Evolutionary conservation across 2,888 invertebrate species (phyloP).

Genomic region (Chironomus riparius): DNA sequence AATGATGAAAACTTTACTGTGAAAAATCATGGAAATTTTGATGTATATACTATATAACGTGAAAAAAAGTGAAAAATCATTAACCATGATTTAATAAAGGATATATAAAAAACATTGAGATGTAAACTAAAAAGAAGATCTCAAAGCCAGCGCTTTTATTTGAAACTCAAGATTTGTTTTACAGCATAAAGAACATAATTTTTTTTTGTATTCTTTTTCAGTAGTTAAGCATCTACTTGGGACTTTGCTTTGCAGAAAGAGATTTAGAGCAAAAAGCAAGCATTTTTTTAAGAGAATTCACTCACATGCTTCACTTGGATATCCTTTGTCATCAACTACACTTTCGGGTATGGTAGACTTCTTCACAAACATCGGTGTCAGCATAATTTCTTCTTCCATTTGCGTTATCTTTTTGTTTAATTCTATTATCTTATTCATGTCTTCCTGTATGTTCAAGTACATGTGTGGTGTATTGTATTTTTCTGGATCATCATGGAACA

Average conservation of each 20-base stretch:
- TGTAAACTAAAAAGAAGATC: background rate
- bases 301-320: slow-evolving; percentile 8
- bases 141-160: no score
- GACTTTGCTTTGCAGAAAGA: background rate
- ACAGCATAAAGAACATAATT: background rate
- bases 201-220: no score
- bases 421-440: slow-evolving; percentile 77
- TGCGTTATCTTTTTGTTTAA: slow-evolving; percentile 78
- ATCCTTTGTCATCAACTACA: background rate
- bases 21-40: background rate
- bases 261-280: background rate
- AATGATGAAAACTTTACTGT: background rate
- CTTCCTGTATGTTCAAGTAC: slow-evolving; percentile 74
- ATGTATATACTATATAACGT: background rate
- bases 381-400: slow-evolving; percentile 92
- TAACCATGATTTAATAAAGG: background rate
- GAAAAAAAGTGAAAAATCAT: background rate
- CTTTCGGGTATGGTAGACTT: slow-evolving; percentile 9
- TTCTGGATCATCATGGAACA: slow-evolving; percentile 91
- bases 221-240: no score
- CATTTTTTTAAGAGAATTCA: background rate
- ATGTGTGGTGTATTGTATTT: slow-evolving; percentile 87
- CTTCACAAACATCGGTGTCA: slow-evolving; percentile 60
- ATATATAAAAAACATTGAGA: background rate
- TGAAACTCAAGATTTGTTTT: background rate